Evolutionary conservation across 2,113 vertebrate genomes (phyloP).

Genomic region (Phalacrocorax aristotelis): DNA sequence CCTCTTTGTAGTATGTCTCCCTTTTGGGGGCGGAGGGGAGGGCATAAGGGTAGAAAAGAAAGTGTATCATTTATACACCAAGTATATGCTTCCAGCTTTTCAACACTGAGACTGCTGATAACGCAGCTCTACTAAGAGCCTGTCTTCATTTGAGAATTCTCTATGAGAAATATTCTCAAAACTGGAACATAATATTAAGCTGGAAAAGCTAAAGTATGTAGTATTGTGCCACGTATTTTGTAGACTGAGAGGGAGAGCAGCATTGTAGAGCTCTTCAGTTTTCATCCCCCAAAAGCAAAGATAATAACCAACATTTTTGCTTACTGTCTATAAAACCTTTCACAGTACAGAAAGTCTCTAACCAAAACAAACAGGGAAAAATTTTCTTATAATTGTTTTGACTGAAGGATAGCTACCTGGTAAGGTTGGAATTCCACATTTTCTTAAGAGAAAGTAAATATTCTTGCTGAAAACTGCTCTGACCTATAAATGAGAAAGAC

Average conservation of each 20-base stretch:
- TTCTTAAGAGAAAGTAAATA: not conserved
- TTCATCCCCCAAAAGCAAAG: not conserved
- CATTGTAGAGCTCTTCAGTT: not conserved
- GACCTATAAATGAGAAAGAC: constrained; percentile 23
- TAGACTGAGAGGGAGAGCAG: not conserved
- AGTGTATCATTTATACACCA: not conserved
- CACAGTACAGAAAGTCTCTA: not conserved
- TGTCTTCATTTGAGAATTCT: not conserved
- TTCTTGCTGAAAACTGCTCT: constrained; percentile 13
- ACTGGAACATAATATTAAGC: not conserved
- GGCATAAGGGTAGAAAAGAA: not conserved
- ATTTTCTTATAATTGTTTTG: not conserved
- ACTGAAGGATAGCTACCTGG: not conserved
- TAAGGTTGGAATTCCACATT: not conserved
- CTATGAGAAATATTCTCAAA: not conserved
- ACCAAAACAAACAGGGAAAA: not conserved
- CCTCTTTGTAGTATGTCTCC: not conserved
- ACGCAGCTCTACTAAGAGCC: fast-evolving
- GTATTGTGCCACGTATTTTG: not conserved
- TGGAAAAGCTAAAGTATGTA: not conserved
- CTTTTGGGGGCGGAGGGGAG: not conserved
- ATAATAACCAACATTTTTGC: not conserved
- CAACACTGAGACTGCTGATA: not conserved
- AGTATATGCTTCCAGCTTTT: not conserved
- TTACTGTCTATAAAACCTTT: not conserved